Evolutionary conservation across 2,888 invertebrate species (phyloP).

Genomic region (Lycophotia porphyrea): DNA sequence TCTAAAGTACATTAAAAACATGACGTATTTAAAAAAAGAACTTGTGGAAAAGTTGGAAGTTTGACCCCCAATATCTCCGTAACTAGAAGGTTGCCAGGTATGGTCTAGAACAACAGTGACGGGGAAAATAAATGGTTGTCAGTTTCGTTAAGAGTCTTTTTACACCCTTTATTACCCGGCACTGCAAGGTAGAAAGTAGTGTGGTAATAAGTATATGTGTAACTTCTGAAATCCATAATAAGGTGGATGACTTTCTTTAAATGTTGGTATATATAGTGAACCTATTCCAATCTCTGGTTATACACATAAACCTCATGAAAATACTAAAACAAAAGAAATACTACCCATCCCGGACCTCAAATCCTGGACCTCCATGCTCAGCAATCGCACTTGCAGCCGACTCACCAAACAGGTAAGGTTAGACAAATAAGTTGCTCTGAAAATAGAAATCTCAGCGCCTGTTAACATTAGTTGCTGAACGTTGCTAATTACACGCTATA

Average conservation of each 20-base stretch:
- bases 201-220: no score
- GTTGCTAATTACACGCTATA: conserved; percentile 40
- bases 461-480: conserved; percentile 29
- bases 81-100: no score
- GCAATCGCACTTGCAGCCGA: not conserved
- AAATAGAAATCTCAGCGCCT: conserved; percentile 14
- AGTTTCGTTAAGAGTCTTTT: no score
- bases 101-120: no score
- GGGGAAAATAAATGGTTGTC: no score
- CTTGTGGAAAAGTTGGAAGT: no score
- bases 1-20: no score
- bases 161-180: no score
- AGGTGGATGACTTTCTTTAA: not conserved
- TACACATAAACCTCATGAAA: no score
- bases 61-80: no score
- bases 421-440: not conserved
- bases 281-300: not conserved
- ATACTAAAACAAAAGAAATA: not conserved
- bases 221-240: not conserved
- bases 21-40: no score
- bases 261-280: not conserved
- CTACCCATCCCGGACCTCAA: not conserved
- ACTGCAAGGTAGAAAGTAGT: no score
- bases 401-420: not conserved
- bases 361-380: not conserved